These are phyloP conservation scores for Montipora sp. DNA, from an alignment of 64 coral and sea anemone species.

Conservation along the genomic window DNA sequence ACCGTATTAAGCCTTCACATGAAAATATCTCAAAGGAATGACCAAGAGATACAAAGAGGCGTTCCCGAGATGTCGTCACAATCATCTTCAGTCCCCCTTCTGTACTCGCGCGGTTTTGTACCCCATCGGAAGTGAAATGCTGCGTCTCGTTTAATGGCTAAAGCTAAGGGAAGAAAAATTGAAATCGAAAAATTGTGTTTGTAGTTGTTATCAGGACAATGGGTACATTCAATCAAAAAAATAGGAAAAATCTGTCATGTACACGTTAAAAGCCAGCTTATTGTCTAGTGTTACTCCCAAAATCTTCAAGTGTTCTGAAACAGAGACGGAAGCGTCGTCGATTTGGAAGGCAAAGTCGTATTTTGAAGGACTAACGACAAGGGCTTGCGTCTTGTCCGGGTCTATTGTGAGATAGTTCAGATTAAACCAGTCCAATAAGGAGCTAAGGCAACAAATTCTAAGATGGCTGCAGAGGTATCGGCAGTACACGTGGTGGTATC, in stretches of 20 bases:
- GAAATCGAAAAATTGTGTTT: no score
- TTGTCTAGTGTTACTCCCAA: neutral
- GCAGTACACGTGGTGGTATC: neutral
- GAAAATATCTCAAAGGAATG: no score
- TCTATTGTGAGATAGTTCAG: neutral
- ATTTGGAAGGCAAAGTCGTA: neutral
- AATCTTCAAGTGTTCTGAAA: neutral
- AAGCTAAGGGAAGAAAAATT: no score
- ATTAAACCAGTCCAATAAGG: neutral
- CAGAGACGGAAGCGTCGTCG: neutral
- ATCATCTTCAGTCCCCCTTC: no score
- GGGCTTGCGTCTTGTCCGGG: neutral
- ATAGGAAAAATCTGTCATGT: neutral
- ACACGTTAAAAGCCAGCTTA: neutral
- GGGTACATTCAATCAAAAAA: no score
- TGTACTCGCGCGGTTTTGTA: no score
- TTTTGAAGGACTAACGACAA: neutral
- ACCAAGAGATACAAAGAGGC: no score
- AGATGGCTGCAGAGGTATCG: neutral
- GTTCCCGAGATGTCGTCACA: no score
- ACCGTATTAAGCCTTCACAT: no score
- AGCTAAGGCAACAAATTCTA: neutral
- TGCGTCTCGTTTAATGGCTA: no score
- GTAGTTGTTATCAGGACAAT: no score
- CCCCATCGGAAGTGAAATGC: no score